These are phyloP conservation scores for Cynodonichthys magdalenae DNA, from an alignment of 2,797 vertebrate genomes.

Conservation along the genomic window DNA sequence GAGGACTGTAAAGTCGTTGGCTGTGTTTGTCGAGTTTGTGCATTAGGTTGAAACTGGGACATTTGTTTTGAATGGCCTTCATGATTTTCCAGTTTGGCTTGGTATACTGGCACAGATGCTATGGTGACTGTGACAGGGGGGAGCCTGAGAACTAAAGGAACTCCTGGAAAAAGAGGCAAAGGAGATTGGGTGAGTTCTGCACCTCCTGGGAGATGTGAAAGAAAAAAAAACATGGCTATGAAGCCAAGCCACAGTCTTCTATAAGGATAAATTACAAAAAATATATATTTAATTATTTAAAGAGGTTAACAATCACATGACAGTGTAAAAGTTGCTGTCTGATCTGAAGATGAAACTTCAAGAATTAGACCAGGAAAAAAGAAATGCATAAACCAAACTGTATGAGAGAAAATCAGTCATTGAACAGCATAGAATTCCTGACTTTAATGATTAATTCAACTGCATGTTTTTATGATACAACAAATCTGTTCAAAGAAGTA, in stretches of 20 bases:
- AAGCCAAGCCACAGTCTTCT: slow-evolving; percentile 53
- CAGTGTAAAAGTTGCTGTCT: slow-evolving; percentile 37
- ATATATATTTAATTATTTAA: slow-evolving; percentile 19
- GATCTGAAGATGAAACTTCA: slow-evolving; percentile 26
- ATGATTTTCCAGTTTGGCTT: slow-evolving; percentile 44
- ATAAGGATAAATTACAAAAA: slow-evolving; percentile 17
- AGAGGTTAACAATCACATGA: neutral
- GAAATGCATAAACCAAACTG: neutral
- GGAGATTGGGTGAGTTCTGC: slow-evolving; percentile 61
- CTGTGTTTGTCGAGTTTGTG: slow-evolving; percentile 16
- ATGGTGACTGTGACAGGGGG: slow-evolving; percentile 38
- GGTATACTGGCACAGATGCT: slow-evolving; percentile 20
- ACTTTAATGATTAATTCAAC: no score
- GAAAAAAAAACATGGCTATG: slow-evolving; percentile 64
- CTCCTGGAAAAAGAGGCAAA: slow-evolving; percentile 46
- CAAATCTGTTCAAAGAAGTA: no score
- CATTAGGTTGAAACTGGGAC: slow-evolving; percentile 3
- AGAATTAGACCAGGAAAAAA: neutral
- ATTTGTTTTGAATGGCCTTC: slow-evolving; percentile 22
- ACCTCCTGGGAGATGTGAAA: slow-evolving; percentile 65
- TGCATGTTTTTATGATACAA: no score
- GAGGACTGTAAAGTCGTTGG: slow-evolving; percentile 23
- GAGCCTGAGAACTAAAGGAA: slow-evolving; percentile 39
- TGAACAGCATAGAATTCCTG: neutral
- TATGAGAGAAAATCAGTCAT: neutral